Evolutionary conservation across 2,888 invertebrate genomes (phyloP), one percentile per base, ranked within the genome.

Genomic region (Polia nebulosa): DNA sequence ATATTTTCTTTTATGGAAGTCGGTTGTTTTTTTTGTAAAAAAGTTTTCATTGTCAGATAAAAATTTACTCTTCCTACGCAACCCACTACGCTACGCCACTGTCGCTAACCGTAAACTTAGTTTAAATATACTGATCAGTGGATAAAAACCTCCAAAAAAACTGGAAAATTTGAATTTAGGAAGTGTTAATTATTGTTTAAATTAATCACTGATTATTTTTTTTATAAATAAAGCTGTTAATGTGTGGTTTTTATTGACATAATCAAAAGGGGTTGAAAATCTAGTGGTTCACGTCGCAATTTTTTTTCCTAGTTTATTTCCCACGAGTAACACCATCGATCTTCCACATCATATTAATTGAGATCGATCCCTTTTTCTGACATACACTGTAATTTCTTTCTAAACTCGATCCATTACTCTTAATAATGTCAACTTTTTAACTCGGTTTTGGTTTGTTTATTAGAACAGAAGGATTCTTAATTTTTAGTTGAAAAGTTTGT

Each of bases 321-420:
- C 59, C 44, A 22, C 15, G 52, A 53, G 61, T 39, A n/a, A 1
- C 39, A 20, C 32, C 52, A 71, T 80, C 77, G 59, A 71, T 78
- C 77, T 71, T 63, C 47, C 61, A 39, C 13, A 36, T 47, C 47
- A 57, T 52, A 76, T 76, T 77, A 76, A 80, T 80, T 76, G 49
- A 56, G 70, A 78, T 80, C 80, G 60, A 78, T 80, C 32, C 47
- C 11, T 44, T 25, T 66, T 49, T 11, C 59, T 34, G 51, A 60
- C 44, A 59, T 13, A 39, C 13, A 13, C 53, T 53, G 39, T 66
- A 72, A 78, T 68, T 69, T 68, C 27, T 34, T 57, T 75, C 15
- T 41, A 60, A 69, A 69, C 69, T 69, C 44, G 9, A 75, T 69
- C 69, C 69, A 76, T 76, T 75, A 75, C 69, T 57, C 68, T 63